Conservation (phyloP, 2,888 invertebrate species). For the Hemistola chrysoprasaria region DNA sequence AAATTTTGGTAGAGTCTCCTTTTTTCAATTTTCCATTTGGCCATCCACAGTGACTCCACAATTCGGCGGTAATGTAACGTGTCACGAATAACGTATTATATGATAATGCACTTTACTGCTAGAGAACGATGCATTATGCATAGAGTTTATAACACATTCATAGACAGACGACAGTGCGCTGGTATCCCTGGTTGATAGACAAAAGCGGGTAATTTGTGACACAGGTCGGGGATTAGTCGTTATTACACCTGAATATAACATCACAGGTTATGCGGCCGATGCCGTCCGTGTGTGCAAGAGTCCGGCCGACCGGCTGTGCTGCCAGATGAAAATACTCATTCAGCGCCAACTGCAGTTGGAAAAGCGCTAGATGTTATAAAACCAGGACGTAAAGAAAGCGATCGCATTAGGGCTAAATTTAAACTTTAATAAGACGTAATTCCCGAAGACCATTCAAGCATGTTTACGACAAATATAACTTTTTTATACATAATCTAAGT, state of each 20-base stretch:
- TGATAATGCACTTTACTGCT: slow-evolving; percentile 20
- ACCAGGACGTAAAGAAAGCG: no score
- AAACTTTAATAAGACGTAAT: no score
- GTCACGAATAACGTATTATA: slow-evolving; percentile 14
- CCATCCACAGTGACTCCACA: slow-evolving; percentile 2
- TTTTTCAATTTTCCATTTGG: slow-evolving; percentile 1
- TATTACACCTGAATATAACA: slow-evolving; percentile 61
- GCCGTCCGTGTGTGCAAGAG: no score
- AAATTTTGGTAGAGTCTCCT: background rate
- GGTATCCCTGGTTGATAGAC: slow-evolving; percentile 47
- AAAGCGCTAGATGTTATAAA: no score
- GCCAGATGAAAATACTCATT: no score
- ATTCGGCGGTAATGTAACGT: slow-evolving; percentile 10
- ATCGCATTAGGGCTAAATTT: no score
- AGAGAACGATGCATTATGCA: slow-evolving; percentile 43
- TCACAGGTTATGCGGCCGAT: slow-evolving; percentile 37
- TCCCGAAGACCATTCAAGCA: no score
- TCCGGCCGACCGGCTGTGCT: no score
- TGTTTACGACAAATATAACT: no score
- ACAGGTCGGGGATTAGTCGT: slow-evolving; percentile 47
- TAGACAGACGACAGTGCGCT: slow-evolving; percentile 48
- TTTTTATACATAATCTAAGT: no score
- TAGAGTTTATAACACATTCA: slow-evolving; percentile 39
- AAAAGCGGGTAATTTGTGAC: slow-evolving; percentile 56
- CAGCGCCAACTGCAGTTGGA: no score